Percentiles rank a stretch among this genome's conserved stretches.
Conservation (phyloP, 2,113 vertebrate species). For the Canis aureus region DNA sequence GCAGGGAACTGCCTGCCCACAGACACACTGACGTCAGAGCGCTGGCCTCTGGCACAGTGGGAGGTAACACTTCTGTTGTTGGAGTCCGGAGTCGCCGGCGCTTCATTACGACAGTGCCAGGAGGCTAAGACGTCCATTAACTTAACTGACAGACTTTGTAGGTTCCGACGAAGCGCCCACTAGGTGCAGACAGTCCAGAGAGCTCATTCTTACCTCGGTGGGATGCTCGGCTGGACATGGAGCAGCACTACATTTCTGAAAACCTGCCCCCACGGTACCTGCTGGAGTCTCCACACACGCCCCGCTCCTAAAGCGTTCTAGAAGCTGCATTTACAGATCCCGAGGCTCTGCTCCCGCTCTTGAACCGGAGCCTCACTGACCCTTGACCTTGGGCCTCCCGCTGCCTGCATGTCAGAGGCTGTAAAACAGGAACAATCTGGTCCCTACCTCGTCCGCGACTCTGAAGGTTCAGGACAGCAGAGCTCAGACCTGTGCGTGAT, state of each 20-base stretch:
- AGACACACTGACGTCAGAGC: accelerated
- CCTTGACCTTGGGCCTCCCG: neutral
- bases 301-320: neutral
- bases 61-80: accelerated
- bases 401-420: neutral
- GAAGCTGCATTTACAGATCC: neutral
- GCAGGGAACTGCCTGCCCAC: accelerated
- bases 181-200: accelerated
- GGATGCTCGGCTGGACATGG: neutral
- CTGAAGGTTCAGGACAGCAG: neutral
- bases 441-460: accelerated
- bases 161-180: accelerated
- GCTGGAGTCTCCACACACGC: accelerated
- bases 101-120: accelerated
- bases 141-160: accelerated
- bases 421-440: accelerated
- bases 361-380: accelerated
- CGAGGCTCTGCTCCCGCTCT: accelerated
- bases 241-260: neutral
- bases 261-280: accelerated
- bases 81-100: accelerated
- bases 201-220: accelerated
- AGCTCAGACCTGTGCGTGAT: neutral
- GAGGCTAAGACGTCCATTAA: accelerated
- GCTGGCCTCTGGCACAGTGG: too few relatives aligned